These are phyloP conservation scores for Chloropsis cyanopogon DNA, from an alignment of 2,113 vertebrate species.

Conservation along the genomic window DNA sequence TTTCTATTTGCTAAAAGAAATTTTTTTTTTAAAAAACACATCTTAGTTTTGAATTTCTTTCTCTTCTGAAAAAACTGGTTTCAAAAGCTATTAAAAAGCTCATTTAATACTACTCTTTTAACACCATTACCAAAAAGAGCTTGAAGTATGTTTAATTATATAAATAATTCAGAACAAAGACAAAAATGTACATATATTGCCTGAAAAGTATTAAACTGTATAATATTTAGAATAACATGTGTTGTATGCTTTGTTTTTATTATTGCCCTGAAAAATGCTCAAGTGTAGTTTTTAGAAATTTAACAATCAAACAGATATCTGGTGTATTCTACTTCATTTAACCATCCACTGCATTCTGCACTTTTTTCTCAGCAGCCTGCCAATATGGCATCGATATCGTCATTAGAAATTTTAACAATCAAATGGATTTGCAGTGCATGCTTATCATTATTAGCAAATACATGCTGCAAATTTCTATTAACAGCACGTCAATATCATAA, in stretches of 20 bases:
- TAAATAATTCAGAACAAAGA: background rate
- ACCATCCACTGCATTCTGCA: background rate
- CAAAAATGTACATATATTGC: background rate
- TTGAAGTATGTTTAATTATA: background rate
- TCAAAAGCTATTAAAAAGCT: background rate
- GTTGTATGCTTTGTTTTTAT: background rate
- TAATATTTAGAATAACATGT: background rate
- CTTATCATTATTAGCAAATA: slow-evolving; percentile 18
- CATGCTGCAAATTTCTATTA: slow-evolving; percentile 44
- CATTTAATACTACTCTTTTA: background rate
- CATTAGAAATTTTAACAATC: slow-evolving; percentile 53
- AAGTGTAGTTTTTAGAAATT: background rate
- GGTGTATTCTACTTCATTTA: background rate
- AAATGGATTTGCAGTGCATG: background rate
- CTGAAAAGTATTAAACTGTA: background rate
- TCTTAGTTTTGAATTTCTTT: background rate
- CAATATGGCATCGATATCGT: slow-evolving; percentile 18
- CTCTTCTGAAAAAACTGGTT: background rate
- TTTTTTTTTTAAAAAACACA: accelerated
- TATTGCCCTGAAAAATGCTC: background rate
- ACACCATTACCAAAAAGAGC: background rate
- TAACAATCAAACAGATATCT: background rate
- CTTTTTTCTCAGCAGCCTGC: slow-evolving; percentile 12
- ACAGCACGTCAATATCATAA: background rate
- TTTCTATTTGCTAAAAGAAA: background rate